Base-by-base conservation (phyloP, 2,797 vertebrate species). In the Dendrocincla tyrannina region DNA sequence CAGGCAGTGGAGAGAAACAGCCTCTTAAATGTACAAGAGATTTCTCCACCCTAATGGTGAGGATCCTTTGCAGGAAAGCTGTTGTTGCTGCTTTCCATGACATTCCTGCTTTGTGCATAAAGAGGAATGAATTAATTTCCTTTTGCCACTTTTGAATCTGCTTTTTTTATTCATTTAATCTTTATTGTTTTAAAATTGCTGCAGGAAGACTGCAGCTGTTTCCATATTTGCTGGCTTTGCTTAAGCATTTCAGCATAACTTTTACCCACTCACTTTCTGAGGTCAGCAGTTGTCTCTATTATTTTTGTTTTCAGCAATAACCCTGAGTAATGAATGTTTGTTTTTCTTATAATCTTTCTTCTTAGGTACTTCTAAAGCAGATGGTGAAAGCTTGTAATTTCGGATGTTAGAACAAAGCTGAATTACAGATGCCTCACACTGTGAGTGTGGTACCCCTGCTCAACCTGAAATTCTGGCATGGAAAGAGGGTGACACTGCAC, bases 381-480 rank as follows among this genome's bases (percentile, higher is more conserved):
- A 42, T 13, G 62, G 74, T 77, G 78, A 84, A 63, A 77, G 82
- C 90, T 92, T 88, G 67, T 91, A 59, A 91, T 94, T 92, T 90
- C 0, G 30, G 75, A n/a, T 20, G 60, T 30, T 81, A 35, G 47
- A 73, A 92, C 92, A 81, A 86, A 94, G 85, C 67, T 78, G 85
- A 73, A 47, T 73, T 68, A 50, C 64, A 88, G 88, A 41, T 3
- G 11, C 73, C 60, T 50, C 85, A 13, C 5, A 50, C 86, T 81
- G 59, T 4, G 7, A 5, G 7, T 5, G 62, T 9, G 73, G 73
- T 9, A 20, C 52, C 88, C 64, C 83, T 70, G 85, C 80, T 75
- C 72, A 52, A 77, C 89, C 86, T 55, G 83, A 92, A 86, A 84
- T 70, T 84, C 91, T 4, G n/a, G 79, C 62, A 55, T 9, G 24